Base-by-base conservation (phyloP, 2,797 vertebrate species). In the Cheirogaleus major region DNA sequence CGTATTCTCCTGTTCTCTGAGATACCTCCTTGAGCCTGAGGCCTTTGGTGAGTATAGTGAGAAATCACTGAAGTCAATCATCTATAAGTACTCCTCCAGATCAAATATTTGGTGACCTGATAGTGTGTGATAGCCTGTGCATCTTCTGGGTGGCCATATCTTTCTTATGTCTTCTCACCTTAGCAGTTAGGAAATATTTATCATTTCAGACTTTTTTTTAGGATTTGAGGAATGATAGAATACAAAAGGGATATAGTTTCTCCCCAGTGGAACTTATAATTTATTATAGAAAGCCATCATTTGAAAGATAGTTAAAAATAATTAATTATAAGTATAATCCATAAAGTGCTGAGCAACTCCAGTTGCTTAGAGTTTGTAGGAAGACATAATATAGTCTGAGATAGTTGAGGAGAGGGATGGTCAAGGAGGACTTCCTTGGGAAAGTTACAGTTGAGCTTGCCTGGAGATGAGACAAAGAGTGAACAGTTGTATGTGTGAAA, bases 121-220 rank as follows among this genome's bases (percentile, higher is more conserved):
- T 48, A 55, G 17, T 61, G 30, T 45, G 3, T 86, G 61, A 69
- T 76, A 73, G 27, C 32, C 88, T 78, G 2, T 61, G 50, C 80
- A 2, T 84, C 52, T 93, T 69, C 41, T 67, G 30, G 25, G 11
- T 81, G 48, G 48, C 80, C 43, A 1, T 30, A 45, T 83, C n/a
- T 59, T 69, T 18, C 41, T 52, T 84, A 41, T 59, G 15, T 92
- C 52, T 86, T 79, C 70, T 89, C 69, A 38, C 22, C 30, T 93
- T 93, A 86, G n/a, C 32, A 73, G 22, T 70, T 89, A 82, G 59
- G 41, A 59, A 59, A 76, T 89, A 73, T 78, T 93, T 95, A 72
- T 76, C 80, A 8, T 93, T 91, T 95, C 38, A 48, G 32, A 93
- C 23, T 89, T 75, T 94, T 94, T 43, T 93, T 18, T 63, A 12